Evolutionary conservation across 2,888 invertebrate genomes (phyloP).

Genomic region (Andrena bicolor): DNA sequence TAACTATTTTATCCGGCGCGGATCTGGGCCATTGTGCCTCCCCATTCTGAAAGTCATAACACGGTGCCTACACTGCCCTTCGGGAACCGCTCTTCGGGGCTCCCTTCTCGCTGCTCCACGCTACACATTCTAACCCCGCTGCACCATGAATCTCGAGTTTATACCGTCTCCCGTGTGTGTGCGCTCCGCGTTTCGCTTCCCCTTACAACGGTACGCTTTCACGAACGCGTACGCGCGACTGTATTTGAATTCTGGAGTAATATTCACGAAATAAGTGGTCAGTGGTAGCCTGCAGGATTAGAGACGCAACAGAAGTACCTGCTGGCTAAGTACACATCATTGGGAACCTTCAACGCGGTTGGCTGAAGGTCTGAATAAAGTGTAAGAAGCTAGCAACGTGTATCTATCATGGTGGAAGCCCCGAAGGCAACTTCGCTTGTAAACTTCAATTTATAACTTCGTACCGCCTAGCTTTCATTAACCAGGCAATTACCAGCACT

Average conservation of each 20-base stretch:
- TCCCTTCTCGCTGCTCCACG: conserved; percentile 58
- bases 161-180: conserved; percentile 38
- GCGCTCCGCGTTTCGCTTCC: conserved; percentile 38
- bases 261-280: not conserved
- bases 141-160: conserved; percentile 73
- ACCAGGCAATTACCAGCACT: not conserved
- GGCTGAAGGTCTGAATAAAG: too few species aligned
- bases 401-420: too few species aligned
- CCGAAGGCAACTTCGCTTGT: not conserved
- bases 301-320: too few species aligned
- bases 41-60: conserved; percentile 85
- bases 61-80: conserved; percentile 81
- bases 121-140: conserved; percentile 59
- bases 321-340: too few species aligned
- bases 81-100: conserved; percentile 70
- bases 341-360: too few species aligned
- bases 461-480: not conserved
- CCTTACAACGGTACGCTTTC: not conserved
- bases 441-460: not conserved
- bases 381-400: not conserved
- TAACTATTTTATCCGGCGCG: conserved; percentile 85
- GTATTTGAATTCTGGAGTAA: not conserved
- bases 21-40: conserved; percentile 84
- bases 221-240: not conserved
- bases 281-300: too few species aligned